Conservation (phyloP, 2,888 invertebrate species). For the Rotaria socialis region DNA sequence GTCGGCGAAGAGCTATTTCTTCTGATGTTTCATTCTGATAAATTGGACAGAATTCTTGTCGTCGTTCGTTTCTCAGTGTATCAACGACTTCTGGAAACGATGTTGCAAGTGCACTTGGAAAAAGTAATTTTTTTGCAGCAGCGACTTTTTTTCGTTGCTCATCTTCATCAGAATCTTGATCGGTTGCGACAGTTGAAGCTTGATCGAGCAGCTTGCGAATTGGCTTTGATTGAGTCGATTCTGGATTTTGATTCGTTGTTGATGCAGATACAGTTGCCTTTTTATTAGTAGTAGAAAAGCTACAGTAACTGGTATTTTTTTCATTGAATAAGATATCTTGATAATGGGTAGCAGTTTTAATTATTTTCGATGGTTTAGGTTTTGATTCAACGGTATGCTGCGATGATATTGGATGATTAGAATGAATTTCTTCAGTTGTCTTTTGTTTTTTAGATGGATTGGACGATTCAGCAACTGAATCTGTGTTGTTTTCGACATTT, state of each 20-base stretch:
- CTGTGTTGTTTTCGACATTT: too few species aligned
- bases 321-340: not conserved
- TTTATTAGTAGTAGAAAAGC: not conserved
- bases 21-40: not conserved
- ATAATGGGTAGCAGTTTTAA: not conserved
- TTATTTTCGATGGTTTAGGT: too few species aligned
- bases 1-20: not conserved
- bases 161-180: not conserved
- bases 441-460: too few species aligned
- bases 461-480: too few species aligned
- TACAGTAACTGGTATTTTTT: not conserved
- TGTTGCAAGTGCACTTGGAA: not conserved
- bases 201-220: not conserved
- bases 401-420: too few species aligned
- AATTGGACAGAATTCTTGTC: slow-evolving; percentile 4
- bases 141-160: not conserved
- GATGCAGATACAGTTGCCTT: not conserved
- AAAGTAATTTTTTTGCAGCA: not conserved
- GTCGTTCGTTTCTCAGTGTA: not conserved
- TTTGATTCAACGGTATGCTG: too few species aligned
- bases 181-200: too few species aligned
- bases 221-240: not conserved
- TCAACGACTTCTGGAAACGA: not conserved
- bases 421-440: too few species aligned
- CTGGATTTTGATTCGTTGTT: too few species aligned